These are phyloP conservation scores for Euthynnus affinis DNA, from an alignment of 2,797 vertebrate genomes.

Conservation along the genomic window DNA sequence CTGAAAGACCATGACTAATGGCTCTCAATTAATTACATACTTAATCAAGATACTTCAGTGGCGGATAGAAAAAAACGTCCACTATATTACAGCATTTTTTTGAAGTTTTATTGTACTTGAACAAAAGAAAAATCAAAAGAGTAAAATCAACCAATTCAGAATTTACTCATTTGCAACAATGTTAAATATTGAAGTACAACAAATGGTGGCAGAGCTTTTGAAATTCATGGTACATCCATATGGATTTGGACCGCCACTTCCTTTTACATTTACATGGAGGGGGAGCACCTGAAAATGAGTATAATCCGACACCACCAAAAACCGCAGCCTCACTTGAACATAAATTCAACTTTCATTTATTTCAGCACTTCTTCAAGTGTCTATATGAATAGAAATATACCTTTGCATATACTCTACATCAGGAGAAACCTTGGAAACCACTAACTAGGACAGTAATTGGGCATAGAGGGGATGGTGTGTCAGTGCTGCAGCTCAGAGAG, in stretches of 20 bases:
- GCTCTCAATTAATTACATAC: constrained; percentile 51
- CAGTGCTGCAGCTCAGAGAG: constrained; percentile 28
- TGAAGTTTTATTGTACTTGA: too few relatives aligned
- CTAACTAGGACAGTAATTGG: constrained; percentile 6
- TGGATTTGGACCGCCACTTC: neutral
- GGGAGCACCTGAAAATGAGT: neutral
- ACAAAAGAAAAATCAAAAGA: neutral
- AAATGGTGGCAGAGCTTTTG: neutral
- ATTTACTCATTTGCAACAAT: neutral
- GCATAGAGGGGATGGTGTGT: constrained; percentile 32
- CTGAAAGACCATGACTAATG: constrained; percentile 57
- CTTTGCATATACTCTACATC: neutral
- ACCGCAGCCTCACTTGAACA: too few relatives aligned
- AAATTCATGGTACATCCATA: neutral
- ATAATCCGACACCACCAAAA: neutral
- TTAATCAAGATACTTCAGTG: constrained; percentile 30
- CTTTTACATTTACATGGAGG: neutral
- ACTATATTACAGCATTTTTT: too few relatives aligned
- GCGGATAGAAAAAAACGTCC: too few relatives aligned
- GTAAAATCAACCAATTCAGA: neutral
- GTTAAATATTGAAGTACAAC: neutral
- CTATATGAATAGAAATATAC: neutral
- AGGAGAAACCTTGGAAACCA: neutral
- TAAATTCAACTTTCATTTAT: neutral
- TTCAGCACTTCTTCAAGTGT: neutral